These are phyloP conservation scores for Scaptomyza parva DNA, from an alignment of 2,888 invertebrate genomes.

Conservation along the genomic window DNA sequence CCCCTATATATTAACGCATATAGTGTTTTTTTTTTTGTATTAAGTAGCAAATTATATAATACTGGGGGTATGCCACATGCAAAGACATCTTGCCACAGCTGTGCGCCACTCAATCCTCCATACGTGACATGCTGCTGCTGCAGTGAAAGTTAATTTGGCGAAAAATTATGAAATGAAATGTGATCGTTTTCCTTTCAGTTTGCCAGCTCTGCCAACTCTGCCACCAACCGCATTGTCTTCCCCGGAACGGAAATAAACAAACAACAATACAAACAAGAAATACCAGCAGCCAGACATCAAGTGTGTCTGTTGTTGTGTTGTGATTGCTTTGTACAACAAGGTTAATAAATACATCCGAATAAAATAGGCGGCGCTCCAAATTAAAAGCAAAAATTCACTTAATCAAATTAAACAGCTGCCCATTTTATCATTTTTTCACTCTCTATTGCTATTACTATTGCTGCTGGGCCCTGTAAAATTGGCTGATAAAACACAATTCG, in stretches of 20 bases:
- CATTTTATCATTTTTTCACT: slow-evolving; percentile 35
- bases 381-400: slow-evolving; percentile 45
- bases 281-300: not conserved
- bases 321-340: too few relatives aligned
- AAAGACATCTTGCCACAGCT: slow-evolving; percentile 51
- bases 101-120: slow-evolving; percentile 63
- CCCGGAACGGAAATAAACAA: slow-evolving; percentile 53
- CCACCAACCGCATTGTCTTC: slow-evolving; percentile 64
- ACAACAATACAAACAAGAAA: slow-evolving; percentile 12
- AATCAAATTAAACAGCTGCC: slow-evolving; percentile 54
- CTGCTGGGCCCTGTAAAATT: slow-evolving; percentile 39
- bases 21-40: slow-evolving; percentile 18
- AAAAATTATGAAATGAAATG: slow-evolving; percentile 76
- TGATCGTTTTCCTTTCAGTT: slow-evolving; percentile 66
- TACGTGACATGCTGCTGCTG: slow-evolving; percentile 70
- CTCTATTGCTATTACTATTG: slow-evolving; percentile 1
- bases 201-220: slow-evolving; percentile 18
- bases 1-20: slow-evolving; percentile 64
- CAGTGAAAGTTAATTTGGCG: slow-evolving; percentile 76
- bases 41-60: slow-evolving; percentile 70
- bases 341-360: slow-evolving; percentile 64
- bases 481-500: slow-evolving; percentile 24
- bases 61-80: slow-evolving; percentile 40
- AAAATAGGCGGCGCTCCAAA: slow-evolving; percentile 38
- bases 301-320: slow-evolving; percentile 2